Conservation (phyloP, 2,797 vertebrate species). For the Hippopotamyrus pictus region DNA sequence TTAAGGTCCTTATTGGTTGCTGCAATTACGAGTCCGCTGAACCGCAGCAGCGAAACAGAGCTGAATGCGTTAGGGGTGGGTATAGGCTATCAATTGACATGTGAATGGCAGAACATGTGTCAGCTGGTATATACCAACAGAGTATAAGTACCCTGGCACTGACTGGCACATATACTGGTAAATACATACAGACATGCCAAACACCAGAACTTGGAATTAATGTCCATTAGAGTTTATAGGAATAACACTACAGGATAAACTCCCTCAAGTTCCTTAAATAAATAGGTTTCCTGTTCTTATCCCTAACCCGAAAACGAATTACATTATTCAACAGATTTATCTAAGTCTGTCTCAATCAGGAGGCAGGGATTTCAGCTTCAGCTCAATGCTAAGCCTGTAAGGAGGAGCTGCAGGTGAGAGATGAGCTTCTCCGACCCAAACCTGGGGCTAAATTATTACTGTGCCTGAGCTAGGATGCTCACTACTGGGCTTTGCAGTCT, state of each 20-base stretch:
- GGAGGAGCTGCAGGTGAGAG: neutral
- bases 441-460: constrained; percentile 14
- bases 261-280: neutral
- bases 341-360: neutral
- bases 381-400: neutral
- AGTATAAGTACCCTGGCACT: neutral
- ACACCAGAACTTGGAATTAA: neutral
- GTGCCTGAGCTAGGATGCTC: neutral
- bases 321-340: constrained; percentile 8
- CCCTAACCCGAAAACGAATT: neutral
- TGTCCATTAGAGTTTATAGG: neutral
- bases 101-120: neutral
- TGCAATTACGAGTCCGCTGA: neutral
- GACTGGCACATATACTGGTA: neutral
- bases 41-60: neutral
- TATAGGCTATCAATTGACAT: neutral
- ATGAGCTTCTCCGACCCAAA: neutral
- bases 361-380: neutral
- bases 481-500: neutral
- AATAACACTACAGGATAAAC: neutral
- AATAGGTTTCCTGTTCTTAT: constrained; percentile 4
- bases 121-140: neutral
- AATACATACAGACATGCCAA: neutral
- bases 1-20: neutral
- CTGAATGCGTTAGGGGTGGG: neutral